phyloP scores from a whole-genome alignment of 2,888 invertebrate species.

The Stenotaenia linearis region DNA sequence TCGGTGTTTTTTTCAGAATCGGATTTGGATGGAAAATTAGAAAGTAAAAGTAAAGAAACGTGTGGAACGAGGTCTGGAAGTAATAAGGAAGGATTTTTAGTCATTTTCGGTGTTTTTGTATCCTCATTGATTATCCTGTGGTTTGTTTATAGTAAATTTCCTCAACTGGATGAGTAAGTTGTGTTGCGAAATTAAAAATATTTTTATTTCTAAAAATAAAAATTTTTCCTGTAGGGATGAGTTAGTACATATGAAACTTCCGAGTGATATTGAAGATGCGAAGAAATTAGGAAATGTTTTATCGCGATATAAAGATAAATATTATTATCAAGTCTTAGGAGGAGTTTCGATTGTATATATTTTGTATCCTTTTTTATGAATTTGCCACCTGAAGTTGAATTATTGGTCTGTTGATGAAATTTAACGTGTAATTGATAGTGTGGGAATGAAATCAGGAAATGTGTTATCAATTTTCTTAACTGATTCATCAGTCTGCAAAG shows the following conservation, averaged over 20 bases:
- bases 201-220: background rate
- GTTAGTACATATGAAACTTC: conserved; percentile 76
- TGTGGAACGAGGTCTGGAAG: background rate
- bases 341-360: conserved; percentile 88
- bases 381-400: too few species aligned
- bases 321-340: conserved; percentile 83
- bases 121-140: background rate
- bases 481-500: conserved; percentile 74
- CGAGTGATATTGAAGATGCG: conserved; percentile 90
- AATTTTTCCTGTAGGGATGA: conserved; percentile 66
- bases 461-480: conserved; percentile 24
- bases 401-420: too few species aligned
- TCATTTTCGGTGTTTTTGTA: background rate
- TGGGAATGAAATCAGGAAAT: too few species aligned
- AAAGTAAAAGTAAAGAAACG: background rate
- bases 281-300: conserved; percentile 86
- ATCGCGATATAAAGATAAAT: conserved; percentile 84
- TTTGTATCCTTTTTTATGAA: conserved; percentile 92
- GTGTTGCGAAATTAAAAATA: background rate
- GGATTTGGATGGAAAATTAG: background rate
- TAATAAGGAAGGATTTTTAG: background rate
- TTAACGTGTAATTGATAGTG: too few species aligned
- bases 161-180: background rate
- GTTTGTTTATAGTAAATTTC: background rate
- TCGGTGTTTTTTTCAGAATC: background rate